These are phyloP conservation scores for Chrysogorgia sp. DNA, from an alignment of 92 coral and sea anemone species.

Conservation along the genomic window DNA sequence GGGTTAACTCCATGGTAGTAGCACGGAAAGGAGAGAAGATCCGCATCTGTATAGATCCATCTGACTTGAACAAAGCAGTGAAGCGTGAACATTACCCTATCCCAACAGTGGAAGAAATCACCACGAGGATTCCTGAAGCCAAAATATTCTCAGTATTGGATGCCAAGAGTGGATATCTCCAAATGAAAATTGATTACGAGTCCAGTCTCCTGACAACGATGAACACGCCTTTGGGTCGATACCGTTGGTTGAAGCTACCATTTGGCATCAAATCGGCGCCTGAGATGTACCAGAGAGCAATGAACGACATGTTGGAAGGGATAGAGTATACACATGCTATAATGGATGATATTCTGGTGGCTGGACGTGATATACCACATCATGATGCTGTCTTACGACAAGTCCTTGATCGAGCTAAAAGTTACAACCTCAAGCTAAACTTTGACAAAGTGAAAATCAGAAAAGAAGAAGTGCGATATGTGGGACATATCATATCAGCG, in stretches of 20 bases:
- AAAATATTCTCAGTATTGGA: slow-evolving; percentile 56
- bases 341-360: slow-evolving; percentile 50
- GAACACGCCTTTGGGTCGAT: slow-evolving; percentile 47
- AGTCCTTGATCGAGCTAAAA: slow-evolving; percentile 57
- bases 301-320: slow-evolving; percentile 55
- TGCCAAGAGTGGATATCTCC: slow-evolving; percentile 65
- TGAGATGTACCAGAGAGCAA: slow-evolving; percentile 48
- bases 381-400: slow-evolving; percentile 53
- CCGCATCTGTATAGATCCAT: slow-evolving; percentile 55
- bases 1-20: slow-evolving; percentile 61
- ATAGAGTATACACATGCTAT: slow-evolving; percentile 49
- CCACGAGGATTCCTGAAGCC: slow-evolving; percentile 43
- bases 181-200: slow-evolving; percentile 57
- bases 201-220: slow-evolving; percentile 15
- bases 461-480: slow-evolving; percentile 55
- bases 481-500: slow-evolving; percentile 58
- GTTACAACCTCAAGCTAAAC: slow-evolving; percentile 54
- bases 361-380: slow-evolving; percentile 51
- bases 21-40: slow-evolving; percentile 51
- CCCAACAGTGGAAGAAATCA: slow-evolving; percentile 59
- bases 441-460: slow-evolving; percentile 60
- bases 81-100: slow-evolving; percentile 62
- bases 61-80: slow-evolving; percentile 48
- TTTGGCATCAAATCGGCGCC: slow-evolving; percentile 59
- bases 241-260: slow-evolving; percentile 48